Conservation (phyloP, 1,140 invertebrate species). For the Drosophila cardini region DNA sequence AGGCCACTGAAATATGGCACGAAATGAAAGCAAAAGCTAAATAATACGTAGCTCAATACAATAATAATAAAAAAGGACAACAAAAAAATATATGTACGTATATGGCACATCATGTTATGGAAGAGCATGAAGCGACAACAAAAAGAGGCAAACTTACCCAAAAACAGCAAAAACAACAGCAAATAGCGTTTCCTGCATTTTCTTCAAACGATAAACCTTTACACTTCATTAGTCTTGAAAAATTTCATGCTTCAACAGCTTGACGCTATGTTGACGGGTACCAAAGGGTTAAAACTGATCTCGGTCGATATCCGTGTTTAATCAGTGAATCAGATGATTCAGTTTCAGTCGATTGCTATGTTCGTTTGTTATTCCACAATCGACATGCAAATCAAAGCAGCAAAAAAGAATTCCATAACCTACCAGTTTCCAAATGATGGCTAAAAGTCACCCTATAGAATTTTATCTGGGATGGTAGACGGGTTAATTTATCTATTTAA, state of each 20-base stretch:
- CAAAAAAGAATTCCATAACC: background rate
- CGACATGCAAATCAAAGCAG: constrained; percentile 53
- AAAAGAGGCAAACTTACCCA: constrained; percentile 5
- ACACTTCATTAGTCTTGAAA: constrained; percentile 77
- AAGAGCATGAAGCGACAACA: constrained; percentile 31
- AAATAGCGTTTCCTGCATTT: constrained; percentile 42
- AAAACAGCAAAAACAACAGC: constrained; percentile 27
- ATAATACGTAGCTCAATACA: constrained; percentile 71
- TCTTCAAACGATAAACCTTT: constrained; percentile 78
- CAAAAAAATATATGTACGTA: constrained; percentile 3
- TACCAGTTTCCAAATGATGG: background rate
- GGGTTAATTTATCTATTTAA: too few relatives aligned
- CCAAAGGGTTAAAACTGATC: constrained; percentile 67
- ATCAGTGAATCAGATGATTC: constrained; percentile 80
- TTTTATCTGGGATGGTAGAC: too few relatives aligned
- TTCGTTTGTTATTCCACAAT: constrained; percentile 61
- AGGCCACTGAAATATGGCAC: constrained; percentile 73
- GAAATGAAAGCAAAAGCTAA: constrained; percentile 65
- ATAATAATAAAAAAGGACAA: constrained; percentile 71
- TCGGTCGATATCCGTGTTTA: constrained; percentile 57
- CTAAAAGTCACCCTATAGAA: background rate
- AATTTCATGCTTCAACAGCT: constrained; percentile 82
- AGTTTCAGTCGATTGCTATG: constrained; percentile 59
- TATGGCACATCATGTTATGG: background rate
- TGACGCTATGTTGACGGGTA: constrained; percentile 42